phyloP scores from a whole-genome alignment of 2,888 invertebrate species.

The Tiphia femorata region DNA sequence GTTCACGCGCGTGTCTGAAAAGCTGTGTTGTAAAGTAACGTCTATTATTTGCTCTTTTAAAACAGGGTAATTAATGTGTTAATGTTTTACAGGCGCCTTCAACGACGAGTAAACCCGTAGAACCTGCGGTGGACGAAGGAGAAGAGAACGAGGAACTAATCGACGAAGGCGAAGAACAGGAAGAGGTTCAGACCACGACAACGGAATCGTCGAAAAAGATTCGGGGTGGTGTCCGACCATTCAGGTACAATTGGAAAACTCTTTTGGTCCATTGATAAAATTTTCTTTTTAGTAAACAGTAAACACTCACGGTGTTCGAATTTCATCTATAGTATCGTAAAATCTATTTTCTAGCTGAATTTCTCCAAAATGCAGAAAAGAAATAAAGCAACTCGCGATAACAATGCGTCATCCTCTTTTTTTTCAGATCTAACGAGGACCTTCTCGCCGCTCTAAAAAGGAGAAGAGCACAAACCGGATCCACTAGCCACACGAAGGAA shows the following conservation, averaged over 20 bases:
- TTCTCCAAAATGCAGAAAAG: too few species aligned
- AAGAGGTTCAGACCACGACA: conserved; percentile 74
- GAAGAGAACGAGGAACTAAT: conserved; percentile 71
- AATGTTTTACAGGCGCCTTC: conserved; percentile 41
- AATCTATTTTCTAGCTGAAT: too few species aligned
- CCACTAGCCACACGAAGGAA: conserved; percentile 68
- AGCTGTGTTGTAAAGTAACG: too few species aligned
- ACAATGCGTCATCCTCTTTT: neutral
- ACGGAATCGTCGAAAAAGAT: conserved; percentile 79
- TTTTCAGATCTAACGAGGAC: conserved; percentile 78
- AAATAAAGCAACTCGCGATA: too few species aligned
- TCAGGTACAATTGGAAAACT: conserved; percentile 67
- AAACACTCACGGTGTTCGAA: too few species aligned
- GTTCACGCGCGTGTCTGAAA: too few species aligned
- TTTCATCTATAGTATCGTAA: neutral
- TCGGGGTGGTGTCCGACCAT: conserved; percentile 79
- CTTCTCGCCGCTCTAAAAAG: conserved; percentile 80
- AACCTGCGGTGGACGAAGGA: conserved; percentile 57
- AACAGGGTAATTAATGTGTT: too few species aligned
- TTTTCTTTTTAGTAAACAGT: too few species aligned
- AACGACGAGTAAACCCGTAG: conserved; percentile 56
- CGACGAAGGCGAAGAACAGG: conserved; percentile 73
- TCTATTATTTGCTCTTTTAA: too few species aligned
- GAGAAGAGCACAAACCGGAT: conserved; percentile 78
- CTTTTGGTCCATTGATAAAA: neutral